Evolutionary conservation across 2,888 invertebrate genomes (phyloP).

Genomic region (Cinara cedri): DNA sequence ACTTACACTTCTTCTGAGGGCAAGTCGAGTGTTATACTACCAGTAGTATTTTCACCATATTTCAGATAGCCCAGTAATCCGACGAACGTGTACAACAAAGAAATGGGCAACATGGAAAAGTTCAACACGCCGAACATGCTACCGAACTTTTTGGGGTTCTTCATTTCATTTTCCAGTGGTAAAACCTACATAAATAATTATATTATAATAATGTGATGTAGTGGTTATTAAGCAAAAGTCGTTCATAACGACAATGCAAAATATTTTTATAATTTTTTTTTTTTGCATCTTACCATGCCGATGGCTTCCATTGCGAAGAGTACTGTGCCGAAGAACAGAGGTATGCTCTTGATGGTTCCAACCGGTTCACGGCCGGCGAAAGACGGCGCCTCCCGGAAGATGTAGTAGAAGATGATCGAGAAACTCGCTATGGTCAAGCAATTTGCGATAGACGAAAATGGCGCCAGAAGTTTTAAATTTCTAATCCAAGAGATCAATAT

Average conservation of each 20-base stretch:
- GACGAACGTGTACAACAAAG: conserved; percentile 82
- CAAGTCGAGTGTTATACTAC: conserved; percentile 87
- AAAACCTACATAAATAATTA: conserved; percentile 70
- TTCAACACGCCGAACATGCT: conserved; percentile 84
- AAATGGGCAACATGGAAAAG: conserved; percentile 80
- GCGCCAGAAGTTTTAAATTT: conserved; percentile 84
- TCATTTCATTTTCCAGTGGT: conserved; percentile 94
- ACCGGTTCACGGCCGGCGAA: conserved; percentile 70
- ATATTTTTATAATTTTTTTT: not conserved
- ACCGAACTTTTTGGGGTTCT: conserved; percentile 80
- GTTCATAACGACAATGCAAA: no score
- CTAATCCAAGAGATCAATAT: conserved; percentile 81
- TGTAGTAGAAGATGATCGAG: conserved; percentile 82
- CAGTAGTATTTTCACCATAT: conserved; percentile 75
- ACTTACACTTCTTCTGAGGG: conserved; percentile 72
- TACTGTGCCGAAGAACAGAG: conserved; percentile 94
- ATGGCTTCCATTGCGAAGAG: conserved; percentile 96
- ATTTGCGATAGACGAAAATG: conserved; percentile 89
- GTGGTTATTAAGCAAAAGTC: no score
- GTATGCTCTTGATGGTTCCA: conserved; percentile 74
- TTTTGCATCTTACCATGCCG: conserved; percentile 74
- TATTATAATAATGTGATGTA: no score
- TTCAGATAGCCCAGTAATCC: conserved; percentile 91
- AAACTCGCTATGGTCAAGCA: conserved; percentile 82
- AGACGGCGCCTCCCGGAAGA: conserved; percentile 75